These are phyloP conservation scores for Plectropomus leopardus DNA, from an alignment of 2,113 vertebrate genomes.

Conservation along the genomic window DNA sequence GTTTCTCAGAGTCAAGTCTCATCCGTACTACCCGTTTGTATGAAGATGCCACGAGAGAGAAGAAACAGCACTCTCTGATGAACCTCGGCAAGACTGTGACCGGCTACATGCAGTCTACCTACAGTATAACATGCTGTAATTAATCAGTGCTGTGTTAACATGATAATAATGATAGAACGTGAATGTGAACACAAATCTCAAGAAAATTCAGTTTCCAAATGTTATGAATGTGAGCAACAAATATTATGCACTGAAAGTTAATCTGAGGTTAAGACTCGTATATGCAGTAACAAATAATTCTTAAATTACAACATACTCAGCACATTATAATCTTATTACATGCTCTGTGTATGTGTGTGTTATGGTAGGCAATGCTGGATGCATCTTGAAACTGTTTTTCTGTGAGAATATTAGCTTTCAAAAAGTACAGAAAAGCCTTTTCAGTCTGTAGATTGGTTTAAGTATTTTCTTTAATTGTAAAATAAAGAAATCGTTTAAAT, in stretches of 20 bases:
- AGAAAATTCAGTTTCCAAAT: not conserved
- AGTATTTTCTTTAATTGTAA: too few species aligned
- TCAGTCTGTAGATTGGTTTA: too few species aligned
- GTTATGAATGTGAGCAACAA: not conserved
- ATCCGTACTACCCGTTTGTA: conserved; percentile 84
- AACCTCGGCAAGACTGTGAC: not conserved
- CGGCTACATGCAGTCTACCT: not conserved
- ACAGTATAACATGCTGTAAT: not conserved
- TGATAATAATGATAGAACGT: not conserved
- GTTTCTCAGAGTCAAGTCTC: conserved; percentile 74
- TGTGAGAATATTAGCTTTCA: not conserved
- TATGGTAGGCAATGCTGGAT: not conserved
- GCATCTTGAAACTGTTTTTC: not conserved
- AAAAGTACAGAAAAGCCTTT: too few species aligned
- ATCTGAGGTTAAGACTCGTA: not conserved
- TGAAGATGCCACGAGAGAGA: conserved; percentile 45
- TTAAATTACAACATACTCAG: not conserved
- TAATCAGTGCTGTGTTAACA: not conserved
- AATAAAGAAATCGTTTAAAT: not conserved
- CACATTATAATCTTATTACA: not conserved
- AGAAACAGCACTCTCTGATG: not conserved
- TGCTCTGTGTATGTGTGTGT: not conserved
- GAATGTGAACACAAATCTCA: not conserved
- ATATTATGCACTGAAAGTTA: not conserved
- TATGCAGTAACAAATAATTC: not conserved